Conservation (phyloP, 2,797 vertebrate genomes). For the Sebastes flavidus region DNA sequence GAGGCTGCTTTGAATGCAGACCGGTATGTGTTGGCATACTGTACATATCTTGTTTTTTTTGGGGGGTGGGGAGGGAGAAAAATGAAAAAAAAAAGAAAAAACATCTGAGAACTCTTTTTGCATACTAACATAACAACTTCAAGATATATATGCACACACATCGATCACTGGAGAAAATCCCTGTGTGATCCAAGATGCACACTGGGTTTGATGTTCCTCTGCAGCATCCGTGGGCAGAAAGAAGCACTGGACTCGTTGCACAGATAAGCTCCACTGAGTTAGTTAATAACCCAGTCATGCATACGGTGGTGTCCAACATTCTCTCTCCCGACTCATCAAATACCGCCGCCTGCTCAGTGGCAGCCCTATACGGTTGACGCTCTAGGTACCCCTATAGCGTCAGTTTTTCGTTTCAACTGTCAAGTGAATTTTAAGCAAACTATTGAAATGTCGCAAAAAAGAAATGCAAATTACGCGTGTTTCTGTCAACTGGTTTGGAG, state of each 20-base stretch:
- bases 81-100: not conserved
- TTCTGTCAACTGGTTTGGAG: not conserved
- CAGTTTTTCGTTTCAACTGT: not conserved
- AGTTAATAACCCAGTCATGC: not conserved
- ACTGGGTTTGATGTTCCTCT: not conserved
- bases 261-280: not conserved
- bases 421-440: not conserved
- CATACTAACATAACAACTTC: not conserved
- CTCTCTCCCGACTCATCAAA: not conserved
- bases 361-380: no score
- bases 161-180: not conserved
- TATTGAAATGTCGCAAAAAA: not conserved
- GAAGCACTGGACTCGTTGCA: not conserved
- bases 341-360: not conserved
- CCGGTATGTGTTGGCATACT: not conserved
- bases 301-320: not conserved
- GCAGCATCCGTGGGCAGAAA: not conserved
- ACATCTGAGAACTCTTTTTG: not conserved
- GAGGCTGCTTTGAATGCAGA: conserved; percentile 1
- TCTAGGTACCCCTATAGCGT: not conserved
- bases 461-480: not conserved
- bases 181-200: not conserved
- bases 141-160: not conserved
- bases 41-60: not conserved
- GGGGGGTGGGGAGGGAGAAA: not conserved